Conservation (phyloP, 2,888 invertebrate genomes). For the Metallyticus violacea region DNA sequence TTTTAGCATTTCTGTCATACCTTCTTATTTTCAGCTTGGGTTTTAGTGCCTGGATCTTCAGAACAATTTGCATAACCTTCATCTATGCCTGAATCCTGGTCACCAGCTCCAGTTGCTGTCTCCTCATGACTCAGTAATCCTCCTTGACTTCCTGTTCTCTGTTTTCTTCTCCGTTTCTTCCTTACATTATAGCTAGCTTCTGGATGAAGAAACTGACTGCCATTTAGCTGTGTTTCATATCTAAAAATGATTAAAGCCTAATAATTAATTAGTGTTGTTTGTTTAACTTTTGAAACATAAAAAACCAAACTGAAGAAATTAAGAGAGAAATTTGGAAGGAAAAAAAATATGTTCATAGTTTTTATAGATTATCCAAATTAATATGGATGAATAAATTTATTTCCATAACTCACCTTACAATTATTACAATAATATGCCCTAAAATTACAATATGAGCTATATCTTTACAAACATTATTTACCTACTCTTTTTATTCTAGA, state of each 20-base stretch:
- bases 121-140: constrained; percentile 5
- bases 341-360: too few species aligned
- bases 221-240: neutral
- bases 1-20: too few species aligned
- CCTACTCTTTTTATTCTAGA: too few species aligned
- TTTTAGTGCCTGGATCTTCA: neutral
- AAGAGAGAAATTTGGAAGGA: too few species aligned
- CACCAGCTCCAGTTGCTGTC: neutral
- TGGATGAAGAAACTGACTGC: neutral
- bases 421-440: too few species aligned
- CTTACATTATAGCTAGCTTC: neutral
- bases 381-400: too few species aligned
- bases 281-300: too few species aligned
- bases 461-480: too few species aligned
- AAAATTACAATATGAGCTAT: too few species aligned
- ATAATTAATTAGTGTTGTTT: neutral
- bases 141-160: neutral
- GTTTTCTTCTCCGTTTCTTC: neutral
- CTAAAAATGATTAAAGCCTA: neutral
- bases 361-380: too few species aligned
- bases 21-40: neutral
- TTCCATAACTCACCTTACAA: too few species aligned
- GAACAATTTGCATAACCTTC: neutral
- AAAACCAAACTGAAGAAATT: too few species aligned
- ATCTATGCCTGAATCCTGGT: constrained; percentile 20